A percentile compares a stretch with the other conserved stretches of the same genome.
Conservation (phyloP, 2,113 vertebrate species). For the Martes martes region DNA sequence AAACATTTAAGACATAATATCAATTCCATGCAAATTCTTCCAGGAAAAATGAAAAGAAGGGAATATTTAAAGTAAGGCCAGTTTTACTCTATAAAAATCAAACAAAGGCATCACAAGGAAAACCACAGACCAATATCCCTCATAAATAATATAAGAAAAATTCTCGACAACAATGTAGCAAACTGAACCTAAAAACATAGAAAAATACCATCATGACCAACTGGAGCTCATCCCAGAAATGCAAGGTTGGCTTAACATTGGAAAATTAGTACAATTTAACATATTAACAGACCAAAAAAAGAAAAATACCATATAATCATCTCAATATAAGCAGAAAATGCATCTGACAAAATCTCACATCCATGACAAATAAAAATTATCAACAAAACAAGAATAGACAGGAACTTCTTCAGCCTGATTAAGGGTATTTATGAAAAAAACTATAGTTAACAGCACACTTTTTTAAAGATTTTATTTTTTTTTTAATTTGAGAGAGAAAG, state of each 20-base stretch:
- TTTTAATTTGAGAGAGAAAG: too few species aligned
- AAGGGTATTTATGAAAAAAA: background rate
- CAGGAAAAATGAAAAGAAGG: background rate
- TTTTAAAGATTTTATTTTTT: background rate
- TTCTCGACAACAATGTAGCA: background rate
- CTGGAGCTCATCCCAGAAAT: background rate
- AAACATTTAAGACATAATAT: background rate
- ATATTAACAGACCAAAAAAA: background rate
- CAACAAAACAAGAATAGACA: background rate
- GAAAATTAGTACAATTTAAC: background rate
- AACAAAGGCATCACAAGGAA: background rate
- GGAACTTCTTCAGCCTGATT: background rate
- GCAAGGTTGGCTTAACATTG: background rate
- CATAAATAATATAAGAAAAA: background rate
- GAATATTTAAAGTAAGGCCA: background rate
- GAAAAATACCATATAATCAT: background rate
- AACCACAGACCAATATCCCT: background rate
- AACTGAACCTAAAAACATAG: background rate
- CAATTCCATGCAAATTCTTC: background rate
- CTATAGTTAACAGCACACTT: background rate
- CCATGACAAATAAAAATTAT: background rate
- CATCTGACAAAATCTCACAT: background rate
- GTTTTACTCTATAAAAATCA: background rate
- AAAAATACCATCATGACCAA: background rate
- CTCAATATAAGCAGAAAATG: background rate